phyloP scores from a whole-genome alignment of 2,797 vertebrate species.

The Eremophila alpestris region DNA sequence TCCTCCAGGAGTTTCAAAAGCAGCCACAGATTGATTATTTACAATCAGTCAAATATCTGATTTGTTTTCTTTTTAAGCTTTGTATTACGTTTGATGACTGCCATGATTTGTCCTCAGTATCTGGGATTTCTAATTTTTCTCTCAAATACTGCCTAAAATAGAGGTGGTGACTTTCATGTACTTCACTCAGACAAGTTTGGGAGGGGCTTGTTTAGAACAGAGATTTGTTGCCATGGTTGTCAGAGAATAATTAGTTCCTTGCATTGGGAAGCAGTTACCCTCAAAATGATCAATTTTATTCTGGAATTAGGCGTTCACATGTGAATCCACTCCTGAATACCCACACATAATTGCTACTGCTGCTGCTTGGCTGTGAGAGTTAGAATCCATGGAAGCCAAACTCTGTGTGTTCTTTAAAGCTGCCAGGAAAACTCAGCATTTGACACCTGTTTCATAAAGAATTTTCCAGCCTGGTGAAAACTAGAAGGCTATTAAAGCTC shows the following conservation, averaged over 20 bases:
- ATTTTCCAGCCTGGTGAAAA: constrained; percentile 11
- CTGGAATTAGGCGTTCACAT: not conserved
- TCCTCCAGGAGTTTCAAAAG: not conserved
- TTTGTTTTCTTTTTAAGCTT: not conserved
- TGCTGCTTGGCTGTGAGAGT: not conserved
- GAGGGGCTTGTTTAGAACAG: constrained; percentile 7
- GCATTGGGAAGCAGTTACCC: not conserved
- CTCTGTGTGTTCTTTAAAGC: not conserved
- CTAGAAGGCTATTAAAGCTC: not conserved
- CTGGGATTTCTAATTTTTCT: not conserved
- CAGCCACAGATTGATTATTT: not conserved
- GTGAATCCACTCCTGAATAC: not conserved
- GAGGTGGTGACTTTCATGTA: not conserved
- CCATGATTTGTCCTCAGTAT: not conserved
- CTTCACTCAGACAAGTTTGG: not conserved
- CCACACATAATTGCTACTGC: not conserved
- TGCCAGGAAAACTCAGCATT: not conserved
- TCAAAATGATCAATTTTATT: constrained; percentile 21
- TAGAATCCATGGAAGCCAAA: not conserved
- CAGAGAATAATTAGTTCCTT: constrained; percentile 11
- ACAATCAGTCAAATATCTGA: not conserved
- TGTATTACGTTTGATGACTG: not conserved
- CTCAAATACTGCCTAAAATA: not conserved
- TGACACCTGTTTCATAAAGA: not conserved
- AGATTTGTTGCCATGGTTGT: not conserved